Conservation (phyloP, 2,113 vertebrate genomes). For the Gallinago jamesoni region DNA sequence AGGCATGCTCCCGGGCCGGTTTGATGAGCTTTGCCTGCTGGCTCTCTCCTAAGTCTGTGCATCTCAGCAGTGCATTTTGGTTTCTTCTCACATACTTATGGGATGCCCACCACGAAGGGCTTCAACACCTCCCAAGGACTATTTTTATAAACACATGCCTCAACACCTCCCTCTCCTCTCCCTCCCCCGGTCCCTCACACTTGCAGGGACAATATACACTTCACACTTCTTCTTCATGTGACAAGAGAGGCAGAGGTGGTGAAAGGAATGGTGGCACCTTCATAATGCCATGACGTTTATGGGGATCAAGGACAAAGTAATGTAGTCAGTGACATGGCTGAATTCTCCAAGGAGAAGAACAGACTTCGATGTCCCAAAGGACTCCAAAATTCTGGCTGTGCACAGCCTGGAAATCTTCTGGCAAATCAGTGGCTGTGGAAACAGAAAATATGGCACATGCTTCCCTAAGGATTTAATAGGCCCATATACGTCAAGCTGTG, state of each 20-base stretch:
- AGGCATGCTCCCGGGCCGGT: rapidly evolving
- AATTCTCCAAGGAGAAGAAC: not conserved
- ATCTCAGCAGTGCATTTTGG: not conserved
- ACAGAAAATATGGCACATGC: not conserved
- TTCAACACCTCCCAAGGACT: not conserved
- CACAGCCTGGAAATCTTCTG: not conserved
- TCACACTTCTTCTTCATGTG: not conserved
- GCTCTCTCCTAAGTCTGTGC: not conserved
- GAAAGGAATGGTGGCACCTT: not conserved
- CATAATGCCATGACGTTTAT: not conserved
- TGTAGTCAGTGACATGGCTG: not conserved
- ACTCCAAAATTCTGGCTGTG: not conserved
- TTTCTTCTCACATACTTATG: not conserved
- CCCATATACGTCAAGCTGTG: not conserved
- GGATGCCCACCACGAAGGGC: not conserved
- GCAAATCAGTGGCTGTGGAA: not conserved
- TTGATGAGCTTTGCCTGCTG: not conserved
- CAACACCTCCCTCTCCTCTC: not conserved
- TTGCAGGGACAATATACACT: not conserved
- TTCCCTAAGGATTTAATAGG: not conserved
- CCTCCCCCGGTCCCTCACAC: not conserved
- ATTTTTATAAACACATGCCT: not conserved
- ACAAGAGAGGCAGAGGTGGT: rapidly evolving
- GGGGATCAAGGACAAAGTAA: not conserved
- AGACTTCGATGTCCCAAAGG: not conserved